Evolutionary conservation across 1,140 invertebrate genomes (phyloP), one percentile per base, ranked within the genome.

Genomic region (Drosophila tristis): DNA sequence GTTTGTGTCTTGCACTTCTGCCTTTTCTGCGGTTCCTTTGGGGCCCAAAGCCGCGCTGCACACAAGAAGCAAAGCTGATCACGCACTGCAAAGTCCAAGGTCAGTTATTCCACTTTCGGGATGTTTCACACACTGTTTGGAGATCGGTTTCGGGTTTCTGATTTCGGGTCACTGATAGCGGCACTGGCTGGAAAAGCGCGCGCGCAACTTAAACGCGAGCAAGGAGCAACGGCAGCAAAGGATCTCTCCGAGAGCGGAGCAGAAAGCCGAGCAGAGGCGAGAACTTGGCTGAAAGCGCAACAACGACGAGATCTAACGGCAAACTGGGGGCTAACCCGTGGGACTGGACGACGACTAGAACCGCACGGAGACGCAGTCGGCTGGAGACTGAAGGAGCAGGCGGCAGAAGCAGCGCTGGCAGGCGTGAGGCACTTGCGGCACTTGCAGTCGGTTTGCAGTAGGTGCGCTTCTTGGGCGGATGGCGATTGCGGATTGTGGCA

Each of bases 291-390:
- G 5, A 42, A 73, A 77, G 78, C 78, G 78, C 74, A 63, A 71
- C 77, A 49, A 76, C 70, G 59, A 67, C 60, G 55, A 58, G 55
- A 64, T 58, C 58, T 59, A 65, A 67, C 74, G 56, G 57, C 20
- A 53, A 25, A 47, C 47, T 53, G 47, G 58, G 66, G 51, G 57
- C 53, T 29, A 31, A 62, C 59, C 35, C 35, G 35, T 39, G 35
- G 4, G 42, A 43, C 45, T 60, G 64, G 60, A 66, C 65, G 62
- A 60, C 78, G 59, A 74, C 60, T 81, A 73, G 73, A 78, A 90
- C 85, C 84, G 84, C 72, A 79, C 84, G 76, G 76, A 63, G 65
- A 90, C 80, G 74, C 80, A 77, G 85, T 89, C 80, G 74, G 73
- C 77, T 90, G 76, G 65, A 84, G 80, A 90, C 80, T 89, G 72